Base-by-base conservation (phyloP, 1,140 invertebrate genomes). In the Linepithema humile region DNA sequence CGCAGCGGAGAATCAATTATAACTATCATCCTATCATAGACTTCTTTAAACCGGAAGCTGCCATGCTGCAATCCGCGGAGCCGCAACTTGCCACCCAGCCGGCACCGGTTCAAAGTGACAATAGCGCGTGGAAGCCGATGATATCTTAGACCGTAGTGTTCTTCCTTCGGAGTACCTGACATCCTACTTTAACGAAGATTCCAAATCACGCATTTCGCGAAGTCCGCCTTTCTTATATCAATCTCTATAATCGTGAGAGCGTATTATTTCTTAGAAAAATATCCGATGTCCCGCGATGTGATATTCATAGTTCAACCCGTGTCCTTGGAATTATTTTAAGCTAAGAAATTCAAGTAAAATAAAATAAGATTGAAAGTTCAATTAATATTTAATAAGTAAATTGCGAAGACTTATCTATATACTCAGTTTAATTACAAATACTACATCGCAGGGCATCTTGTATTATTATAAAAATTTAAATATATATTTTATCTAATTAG, bases 1-100 rank as follows among this genome's bases (percentile, higher is more conserved):
- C 91, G 9, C 91, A 92, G 29, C 95, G 95, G 90, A 94, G 96
- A 88, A 95, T 97, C 48, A 98, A 98, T 93, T 98, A 97, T 89
- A 97, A 97, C 91, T 98, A 98, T 90, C 97, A 98, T 92, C 97
- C 97, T 2, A 98, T 98, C 67, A 97, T 97, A 84, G 97, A 97
- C 88, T 98, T 97, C 92, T 98, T 98, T 91, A 96, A 96, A 70
- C 93, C 94, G n/a, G 92, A 94, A 73, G 93, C 94, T 23, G 91
- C 93, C 29, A 94, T 93, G 93, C 75, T 94, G 9, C 92, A 94
- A 65, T 88, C 91, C 15, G 4, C 91, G 5, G 89, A 92, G 6
- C 75, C 88, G 17, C 67, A 67, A 29, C 26, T 69, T 9, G 65
- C 82, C 1, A 32, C 65, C 6, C 70, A 91, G 26, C 10, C 83